Evolutionary conservation across 2,113 vertebrate genomes (phyloP).

Genomic region (Rhinoderma darwinii): DNA sequence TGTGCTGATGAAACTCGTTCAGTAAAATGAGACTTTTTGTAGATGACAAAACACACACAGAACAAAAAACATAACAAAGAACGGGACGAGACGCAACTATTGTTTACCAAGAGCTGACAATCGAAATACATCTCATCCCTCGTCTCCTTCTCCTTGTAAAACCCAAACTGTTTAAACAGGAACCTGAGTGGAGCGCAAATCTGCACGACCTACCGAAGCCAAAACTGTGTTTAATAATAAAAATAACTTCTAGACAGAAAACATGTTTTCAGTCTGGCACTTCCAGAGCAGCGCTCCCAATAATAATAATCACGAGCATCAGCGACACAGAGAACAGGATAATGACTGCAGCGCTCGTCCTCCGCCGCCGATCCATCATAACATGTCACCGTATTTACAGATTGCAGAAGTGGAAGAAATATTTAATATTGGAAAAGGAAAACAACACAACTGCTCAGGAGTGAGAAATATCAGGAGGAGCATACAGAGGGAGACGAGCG

Average conservation of each 20-base stretch:
- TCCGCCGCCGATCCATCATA: slow-evolving; percentile 32
- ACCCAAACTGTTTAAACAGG: neutral
- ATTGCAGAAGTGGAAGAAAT: slow-evolving; percentile 19
- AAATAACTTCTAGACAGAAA: slow-evolving; percentile 45
- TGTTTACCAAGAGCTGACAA: neutral
- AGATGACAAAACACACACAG: no score
- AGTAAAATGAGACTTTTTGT: no score
- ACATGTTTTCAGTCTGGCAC: slow-evolving; percentile 31
- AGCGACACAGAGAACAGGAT: slow-evolving; percentile 19
- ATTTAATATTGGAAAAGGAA: slow-evolving; percentile 26
- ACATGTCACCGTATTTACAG: slow-evolving; percentile 48
- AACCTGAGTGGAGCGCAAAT: neutral
- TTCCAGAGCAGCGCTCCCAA: neutral
- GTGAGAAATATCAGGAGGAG: no score
- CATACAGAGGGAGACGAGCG: no score
- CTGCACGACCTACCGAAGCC: neutral
- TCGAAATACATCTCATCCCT: neutral
- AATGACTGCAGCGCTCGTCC: neutral
- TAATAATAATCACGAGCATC: slow-evolving; percentile 24
- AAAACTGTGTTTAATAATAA: slow-evolving; percentile 23
- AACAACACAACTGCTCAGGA: slow-evolving; percentile 31
- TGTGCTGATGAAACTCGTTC: no score
- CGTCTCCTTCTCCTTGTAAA: neutral
- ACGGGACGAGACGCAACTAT: no score
- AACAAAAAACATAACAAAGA: no score